Base-by-base conservation (phyloP, 64 coral and sea anemone species). In the Pocillopora verrucosa region DNA sequence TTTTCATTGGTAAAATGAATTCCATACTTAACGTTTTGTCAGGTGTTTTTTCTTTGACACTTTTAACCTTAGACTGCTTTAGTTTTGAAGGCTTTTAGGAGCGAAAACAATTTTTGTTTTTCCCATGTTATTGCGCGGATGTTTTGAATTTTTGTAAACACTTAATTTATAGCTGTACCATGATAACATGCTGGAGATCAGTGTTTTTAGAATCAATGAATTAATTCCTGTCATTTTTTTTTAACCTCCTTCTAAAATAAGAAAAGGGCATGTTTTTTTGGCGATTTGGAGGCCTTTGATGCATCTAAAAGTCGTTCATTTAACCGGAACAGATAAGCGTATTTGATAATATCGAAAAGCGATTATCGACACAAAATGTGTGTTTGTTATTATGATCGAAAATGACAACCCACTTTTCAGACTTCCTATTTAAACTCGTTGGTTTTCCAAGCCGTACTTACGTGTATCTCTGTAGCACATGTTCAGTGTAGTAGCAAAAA, bases 141-240 rank as follows among this genome's bases (percentile, higher is more conserved):
- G 79, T 62, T 81, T 81, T 61, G 59, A 17, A 81, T 81, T 62
- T 81, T 36, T 36, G 79, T 58, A 62, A 34, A 81, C 79, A 81
- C 4, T 5, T 4, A 11, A 51, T 51, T 51, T 0, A 51, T 51
- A 51, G 41, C 41, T 51, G 3, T 51, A 51, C 41, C 7, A 51
- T 51, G 3, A 4, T 51, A 51, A 51, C 7, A 7, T 51, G 41
- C 41, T 51, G 41, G 41, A 51, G 41, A 4, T 51, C 41, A 51
- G 3, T 51, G 41, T 51, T 51, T 51, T 51, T 51, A 51, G 41
- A 51, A 51, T 51, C 41, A 51, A 51, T 3, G 3, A 51, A 4
- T 51, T 51, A 51, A 51, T 51, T 51, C 41, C 7, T 51, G 41
- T 51, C 41, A 51, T 51, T 51, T 51, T 63, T 63, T 9, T 11